Evolutionary conservation across 1,140 invertebrate genomes (phyloP).

Genomic region (Penaeus japonicus): DNA sequence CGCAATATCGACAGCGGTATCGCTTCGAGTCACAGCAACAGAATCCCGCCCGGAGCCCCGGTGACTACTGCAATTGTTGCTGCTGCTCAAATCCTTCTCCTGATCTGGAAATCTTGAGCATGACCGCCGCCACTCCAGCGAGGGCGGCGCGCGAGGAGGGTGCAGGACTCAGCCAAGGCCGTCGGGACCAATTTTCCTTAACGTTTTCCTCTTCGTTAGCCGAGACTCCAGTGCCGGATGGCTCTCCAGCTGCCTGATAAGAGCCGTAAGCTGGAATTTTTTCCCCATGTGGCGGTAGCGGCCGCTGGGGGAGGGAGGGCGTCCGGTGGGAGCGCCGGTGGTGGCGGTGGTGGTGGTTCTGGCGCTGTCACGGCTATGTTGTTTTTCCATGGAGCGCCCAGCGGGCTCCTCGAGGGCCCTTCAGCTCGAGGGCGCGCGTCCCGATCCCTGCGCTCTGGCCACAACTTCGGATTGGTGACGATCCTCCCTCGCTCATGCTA

Average conservation of each 20-base stretch:
- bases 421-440: slow-evolving; percentile 43
- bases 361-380: slow-evolving; percentile 51
- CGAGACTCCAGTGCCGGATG: background rate
- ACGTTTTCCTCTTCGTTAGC: background rate
- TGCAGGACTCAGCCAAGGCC: background rate
- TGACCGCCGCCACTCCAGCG: background rate
- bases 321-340: background rate
- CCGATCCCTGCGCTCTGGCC: slow-evolving; percentile 24
- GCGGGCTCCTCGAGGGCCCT: slow-evolving; percentile 51
- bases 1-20: no score
- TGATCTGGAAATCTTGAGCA: background rate
- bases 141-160: background rate
- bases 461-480: slow-evolving; percentile 23
- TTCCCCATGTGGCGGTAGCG: slow-evolving; percentile 28
- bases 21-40: no score
- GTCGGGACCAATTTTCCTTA: slow-evolving; percentile 3
- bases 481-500: no score
- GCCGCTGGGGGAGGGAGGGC: background rate
- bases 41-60: no score
- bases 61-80: no score
- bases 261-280: slow-evolving; percentile 39
- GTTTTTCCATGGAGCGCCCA: slow-evolving; percentile 56
- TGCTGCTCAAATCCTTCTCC: no score
- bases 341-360: slow-evolving; percentile 21
- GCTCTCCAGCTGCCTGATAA: background rate